A percentile compares a stretch with the other conserved stretches of the same genome.
phyloP scores from a whole-genome alignment of 2,113 vertebrate genomes.

The Spea multiplicata region DNA sequence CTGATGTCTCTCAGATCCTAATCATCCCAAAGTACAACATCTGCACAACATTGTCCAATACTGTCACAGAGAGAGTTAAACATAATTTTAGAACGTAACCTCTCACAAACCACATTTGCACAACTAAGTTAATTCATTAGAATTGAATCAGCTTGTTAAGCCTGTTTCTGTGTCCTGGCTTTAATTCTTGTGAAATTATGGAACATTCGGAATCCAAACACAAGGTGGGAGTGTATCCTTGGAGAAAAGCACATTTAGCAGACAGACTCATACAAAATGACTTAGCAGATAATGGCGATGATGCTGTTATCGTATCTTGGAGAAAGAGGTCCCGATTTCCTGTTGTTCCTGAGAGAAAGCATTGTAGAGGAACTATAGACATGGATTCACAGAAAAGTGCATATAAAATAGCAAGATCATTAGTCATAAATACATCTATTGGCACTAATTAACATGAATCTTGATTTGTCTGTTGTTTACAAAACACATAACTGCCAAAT shows the following conservation, averaged over 20 bases:
- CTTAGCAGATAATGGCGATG: background rate
- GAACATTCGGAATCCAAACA: conserved; percentile 36
- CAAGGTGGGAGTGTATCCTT: conserved; percentile 38
- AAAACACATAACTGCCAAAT: too few relatives aligned
- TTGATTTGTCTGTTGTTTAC: too few relatives aligned
- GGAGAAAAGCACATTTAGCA: background rate
- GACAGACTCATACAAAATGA: background rate
- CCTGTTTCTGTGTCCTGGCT: background rate
- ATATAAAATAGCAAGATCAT: too few relatives aligned
- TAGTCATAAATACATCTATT: too few relatives aligned
- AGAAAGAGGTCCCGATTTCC: too few relatives aligned
- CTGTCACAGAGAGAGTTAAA: background rate
- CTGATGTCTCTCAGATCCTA: too few relatives aligned
- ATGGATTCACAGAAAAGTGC: too few relatives aligned
- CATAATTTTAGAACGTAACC: background rate
- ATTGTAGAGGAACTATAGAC: too few relatives aligned
- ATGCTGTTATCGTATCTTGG: too few relatives aligned
- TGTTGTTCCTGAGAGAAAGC: too few relatives aligned
- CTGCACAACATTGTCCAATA: background rate
- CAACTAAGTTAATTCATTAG: background rate
- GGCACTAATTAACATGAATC: too few relatives aligned
- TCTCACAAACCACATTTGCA: conserved; percentile 1
- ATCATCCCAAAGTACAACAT: too few relatives aligned
- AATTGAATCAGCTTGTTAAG: conserved; percentile 21
- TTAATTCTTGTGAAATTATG: conserved; percentile 22